Percentiles rank a stretch among this genome's conserved stretches.
Conservation (phyloP, 2,113 vertebrate genomes). For the Tylochromis polylepis region DNA sequence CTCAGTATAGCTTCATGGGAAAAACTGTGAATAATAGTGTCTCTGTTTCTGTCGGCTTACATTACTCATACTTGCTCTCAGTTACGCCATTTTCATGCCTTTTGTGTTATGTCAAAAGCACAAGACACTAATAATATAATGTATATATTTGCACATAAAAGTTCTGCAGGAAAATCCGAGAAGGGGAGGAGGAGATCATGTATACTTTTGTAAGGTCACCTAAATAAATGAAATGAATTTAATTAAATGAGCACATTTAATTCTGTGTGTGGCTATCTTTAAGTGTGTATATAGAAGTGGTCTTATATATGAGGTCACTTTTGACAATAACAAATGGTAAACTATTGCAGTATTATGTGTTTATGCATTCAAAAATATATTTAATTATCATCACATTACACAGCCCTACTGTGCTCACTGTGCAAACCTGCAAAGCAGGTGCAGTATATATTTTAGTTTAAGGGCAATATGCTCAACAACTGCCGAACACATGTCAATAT, state of each 20-base stretch:
- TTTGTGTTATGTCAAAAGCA: not conserved
- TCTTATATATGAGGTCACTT: not conserved
- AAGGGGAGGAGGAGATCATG: not conserved
- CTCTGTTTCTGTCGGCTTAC: not conserved
- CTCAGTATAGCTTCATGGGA: not conserved
- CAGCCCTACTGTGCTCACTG: not conserved
- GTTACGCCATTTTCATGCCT: not conserved
- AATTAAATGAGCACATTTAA: not conserved
- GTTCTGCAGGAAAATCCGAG: not conserved
- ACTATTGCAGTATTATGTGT: not conserved
- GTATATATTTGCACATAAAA: not conserved
- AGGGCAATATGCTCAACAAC: not conserved
- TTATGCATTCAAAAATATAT: not conserved
- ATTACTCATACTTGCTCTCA: not conserved
- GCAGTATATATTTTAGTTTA: not conserved
- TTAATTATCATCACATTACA: not conserved
- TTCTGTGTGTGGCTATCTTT: not conserved
- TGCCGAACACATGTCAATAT: not conserved
- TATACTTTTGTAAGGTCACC: not conserved
- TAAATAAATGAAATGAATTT: not conserved
- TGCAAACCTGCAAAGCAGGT: not conserved
- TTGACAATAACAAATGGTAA: not conserved
- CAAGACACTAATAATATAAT: not conserved
- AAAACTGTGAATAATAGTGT: not conserved
- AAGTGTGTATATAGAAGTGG: not conserved